Conservation (phyloP, 2,888 invertebrate genomes). For the Xylocampa areola region DNA sequence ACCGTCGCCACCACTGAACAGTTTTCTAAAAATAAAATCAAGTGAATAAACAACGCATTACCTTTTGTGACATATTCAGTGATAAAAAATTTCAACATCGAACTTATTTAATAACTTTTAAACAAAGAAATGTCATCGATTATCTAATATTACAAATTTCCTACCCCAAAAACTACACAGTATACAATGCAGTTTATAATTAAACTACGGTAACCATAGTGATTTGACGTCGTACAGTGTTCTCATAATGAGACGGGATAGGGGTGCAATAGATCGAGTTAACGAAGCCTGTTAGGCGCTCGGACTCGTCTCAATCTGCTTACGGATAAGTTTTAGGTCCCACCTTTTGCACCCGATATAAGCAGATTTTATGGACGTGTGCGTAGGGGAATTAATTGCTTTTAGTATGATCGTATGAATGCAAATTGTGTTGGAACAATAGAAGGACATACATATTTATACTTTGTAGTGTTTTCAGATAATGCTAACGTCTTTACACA, state of each 20-base stretch:
- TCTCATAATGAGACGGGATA: conserved; percentile 58
- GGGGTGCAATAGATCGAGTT: conserved; percentile 67
- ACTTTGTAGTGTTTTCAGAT: not conserved
- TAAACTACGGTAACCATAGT: conserved; percentile 45
- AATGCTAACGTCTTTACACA: not conserved
- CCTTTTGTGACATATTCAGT: conserved; percentile 16
- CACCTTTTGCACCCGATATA: conserved; percentile 23
- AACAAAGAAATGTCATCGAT: not conserved
- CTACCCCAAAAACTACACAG: not conserved
- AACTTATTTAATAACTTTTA: not conserved
- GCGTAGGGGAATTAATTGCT: conserved; percentile 22
- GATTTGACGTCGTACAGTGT: conserved; percentile 45
- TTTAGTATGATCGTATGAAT: conserved; percentile 29
- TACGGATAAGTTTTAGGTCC: conserved; percentile 65
- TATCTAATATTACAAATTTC: not conserved
- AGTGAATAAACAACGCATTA: conserved; percentile 20
- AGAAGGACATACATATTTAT: not conserved
- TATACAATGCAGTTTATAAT: conserved; percentile 17
- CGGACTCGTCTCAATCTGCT: conserved; percentile 71
- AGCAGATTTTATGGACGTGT: conserved; percentile 31
- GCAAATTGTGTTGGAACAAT: conserved; percentile 23
- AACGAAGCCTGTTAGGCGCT: conserved; percentile 75
- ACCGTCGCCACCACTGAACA: conserved; percentile 29
- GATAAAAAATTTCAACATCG: not conserved
- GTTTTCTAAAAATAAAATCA: conserved; percentile 16